Conservation (phyloP, 2,113 vertebrate species). For the Tetrao urogallus region DNA sequence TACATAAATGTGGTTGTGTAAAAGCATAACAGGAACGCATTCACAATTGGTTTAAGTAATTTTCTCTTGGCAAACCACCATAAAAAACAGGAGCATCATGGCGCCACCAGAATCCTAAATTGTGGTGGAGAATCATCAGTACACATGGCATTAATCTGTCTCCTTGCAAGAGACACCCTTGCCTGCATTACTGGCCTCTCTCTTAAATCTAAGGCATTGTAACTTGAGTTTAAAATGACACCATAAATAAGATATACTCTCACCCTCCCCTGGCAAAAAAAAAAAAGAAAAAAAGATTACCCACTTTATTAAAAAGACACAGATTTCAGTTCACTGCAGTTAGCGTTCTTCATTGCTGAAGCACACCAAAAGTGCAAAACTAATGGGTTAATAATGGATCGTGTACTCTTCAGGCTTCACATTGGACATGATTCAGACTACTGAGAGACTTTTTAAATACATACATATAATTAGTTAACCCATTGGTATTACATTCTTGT, state of each 20-base stretch:
- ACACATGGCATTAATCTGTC: constrained; percentile 97
- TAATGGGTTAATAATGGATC: constrained; percentile 56
- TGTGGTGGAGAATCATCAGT: constrained; percentile 88
- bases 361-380: not conserved
- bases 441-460: constrained; percentile 61
- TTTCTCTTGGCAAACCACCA: constrained; percentile 89
- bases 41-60: constrained; percentile 91
- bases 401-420: constrained; percentile 14
- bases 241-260: constrained; percentile 71
- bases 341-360: constrained; percentile 1
- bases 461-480: constrained; percentile 71
- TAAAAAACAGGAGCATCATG: constrained; percentile 90
- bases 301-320: constrained; percentile 56
- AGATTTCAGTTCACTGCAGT: constrained; percentile 46
- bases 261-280: not conserved
- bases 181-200: constrained; percentile 85
- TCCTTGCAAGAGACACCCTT: constrained; percentile 85
- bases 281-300: not conserved
- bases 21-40: constrained; percentile 84
- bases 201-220: constrained; percentile 81
- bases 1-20: constrained; percentile 80
- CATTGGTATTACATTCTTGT: constrained; percentile 59
- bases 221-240: constrained; percentile 80
- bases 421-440: constrained; percentile 51
- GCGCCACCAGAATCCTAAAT: constrained; percentile 93